Evolutionary conservation across 64 coral and sea anemone genomes (phyloP), one percentile per base, ranked within the genome.

Genomic region (Astreopora myriophthalma): DNA sequence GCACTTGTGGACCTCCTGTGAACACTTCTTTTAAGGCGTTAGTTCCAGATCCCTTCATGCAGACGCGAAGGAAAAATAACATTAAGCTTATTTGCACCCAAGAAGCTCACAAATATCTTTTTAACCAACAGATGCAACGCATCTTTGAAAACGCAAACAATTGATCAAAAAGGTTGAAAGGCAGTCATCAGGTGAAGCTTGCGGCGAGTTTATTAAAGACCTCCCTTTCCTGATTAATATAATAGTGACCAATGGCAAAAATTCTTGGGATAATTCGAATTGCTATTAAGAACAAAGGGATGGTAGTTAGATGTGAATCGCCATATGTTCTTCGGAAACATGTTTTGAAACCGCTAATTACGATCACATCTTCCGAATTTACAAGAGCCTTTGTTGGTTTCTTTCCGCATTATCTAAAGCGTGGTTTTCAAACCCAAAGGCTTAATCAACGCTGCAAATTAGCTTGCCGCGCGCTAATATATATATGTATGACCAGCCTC

Each of bases 391-490:
- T 80, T 80, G 77, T 80, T 80, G 17, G 29, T 3, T 16, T 23
- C 22, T 13, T 65, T 35, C 8, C 22, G 38, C 32, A 83, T 66
- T 83, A 83, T 83, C 79, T 83, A 64, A 23, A 14, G 79, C 58
- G 34, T 83, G 30, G 55, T 64, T 81, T 3, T 22, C 17, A 13
- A 65, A 62, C 55, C 30, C 33, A 83, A 83, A 83, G 9, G 31
- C 58, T 57, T 37, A 36, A 12, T 65, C 16, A 38, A 83, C 13
- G 32, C 19, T 23, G 14, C 34, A 83, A 83, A 83, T 83, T 64
- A 63, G 20, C 37, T 65, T 65, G 25, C 55, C 58, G 79, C n/a
- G 58, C 61, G 79, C 79, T 34, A 60, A 80, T 61, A 80, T 80
- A 80, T 34, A 80, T 29, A 48, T 34, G 14, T 29, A 1, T 11